Base-by-base conservation (phyloP, 2,797 vertebrate genomes). In the Acanthurus lineatus region DNA sequence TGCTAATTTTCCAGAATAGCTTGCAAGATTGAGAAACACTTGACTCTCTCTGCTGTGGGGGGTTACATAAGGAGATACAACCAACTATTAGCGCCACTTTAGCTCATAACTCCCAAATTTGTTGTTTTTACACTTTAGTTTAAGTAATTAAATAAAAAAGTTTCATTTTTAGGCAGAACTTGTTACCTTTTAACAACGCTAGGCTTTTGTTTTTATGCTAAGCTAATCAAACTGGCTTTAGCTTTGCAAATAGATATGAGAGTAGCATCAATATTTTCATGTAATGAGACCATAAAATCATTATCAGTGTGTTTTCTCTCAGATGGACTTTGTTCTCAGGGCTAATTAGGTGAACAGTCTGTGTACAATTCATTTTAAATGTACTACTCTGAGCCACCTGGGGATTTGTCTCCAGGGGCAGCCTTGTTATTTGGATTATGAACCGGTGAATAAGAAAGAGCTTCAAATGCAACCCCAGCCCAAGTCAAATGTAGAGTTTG, bases 371-470 rank as follows among this genome's bases (percentile, higher is more conserved):
- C 48, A 62, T 56, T 58, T 74, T 72, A 35, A 73, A 78, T 64
- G 70, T 62, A 49, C 65, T 49, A 22, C 77, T 62, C 51, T 45
- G 66, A 73, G 76, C 82, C 73, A 86, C 85, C 65, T 74, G 65
- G 64, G 79, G 28, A 32, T 69, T 60, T 44, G 2, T 77, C 83
- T 82, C 79, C 20, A 4, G 72, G 66, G 80, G 72, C 1, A 1
- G 45, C 63, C 58, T 17, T 73, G 56, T 57, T 75, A 73, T 88
- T 80, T 77, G 73, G 76, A 67, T 77, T 81, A 84, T 71, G 51
- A 86, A 75, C 57, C 77, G 58, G 74, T 82, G 69, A 77, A 90
- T 85, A 85, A 84, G 80, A 86, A 84, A 76, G 73, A 69, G 25
- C 53, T 53, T 66, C 9, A 6, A 82, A 78, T 81, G 69, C 69